Conservation (phyloP, 2,797 vertebrate genomes). For the Paramormyrops hopkinsi region DNA sequence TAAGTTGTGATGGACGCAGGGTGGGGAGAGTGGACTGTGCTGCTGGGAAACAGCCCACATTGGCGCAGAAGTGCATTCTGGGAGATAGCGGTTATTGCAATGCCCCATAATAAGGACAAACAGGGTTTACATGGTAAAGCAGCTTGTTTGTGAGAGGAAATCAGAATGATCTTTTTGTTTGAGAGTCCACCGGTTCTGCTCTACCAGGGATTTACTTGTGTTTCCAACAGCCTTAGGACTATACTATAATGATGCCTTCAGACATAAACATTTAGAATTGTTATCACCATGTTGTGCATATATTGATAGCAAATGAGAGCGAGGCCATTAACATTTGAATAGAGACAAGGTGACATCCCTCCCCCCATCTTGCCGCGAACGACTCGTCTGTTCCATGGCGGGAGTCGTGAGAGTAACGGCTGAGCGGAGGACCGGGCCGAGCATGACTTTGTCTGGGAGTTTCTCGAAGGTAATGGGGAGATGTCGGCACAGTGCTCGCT, state of each 20-base stretch:
- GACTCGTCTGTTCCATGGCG: neutral
- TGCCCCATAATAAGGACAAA: neutral
- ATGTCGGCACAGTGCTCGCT: slow-evolving; percentile 71
- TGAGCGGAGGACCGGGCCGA: slow-evolving; percentile 37
- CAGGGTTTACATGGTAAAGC: neutral
- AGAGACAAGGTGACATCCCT: slow-evolving; percentile 5
- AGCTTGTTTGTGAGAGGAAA: neutral
- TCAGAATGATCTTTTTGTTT: neutral
- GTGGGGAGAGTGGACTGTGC: neutral
- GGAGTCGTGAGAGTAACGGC: slow-evolving; percentile 15
- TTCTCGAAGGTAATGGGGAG: slow-evolving; percentile 78
- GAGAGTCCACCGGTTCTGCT: neutral
- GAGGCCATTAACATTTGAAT: neutral
- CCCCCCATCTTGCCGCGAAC: neutral
- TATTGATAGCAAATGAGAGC: neutral
- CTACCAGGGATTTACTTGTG: neutral
- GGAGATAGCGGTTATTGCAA: neutral
- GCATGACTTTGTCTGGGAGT: slow-evolving; percentile 69
- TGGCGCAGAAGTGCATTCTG: neutral
- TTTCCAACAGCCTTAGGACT: neutral
- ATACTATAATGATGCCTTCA: neutral
- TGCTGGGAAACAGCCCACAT: neutral
- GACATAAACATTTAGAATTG: neutral
- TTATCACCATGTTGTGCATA: neutral
- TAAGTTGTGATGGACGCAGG: neutral